Evolutionary conservation across 2,113 vertebrate genomes (phyloP).

Genomic region (Chloropsis cyanopogon): DNA sequence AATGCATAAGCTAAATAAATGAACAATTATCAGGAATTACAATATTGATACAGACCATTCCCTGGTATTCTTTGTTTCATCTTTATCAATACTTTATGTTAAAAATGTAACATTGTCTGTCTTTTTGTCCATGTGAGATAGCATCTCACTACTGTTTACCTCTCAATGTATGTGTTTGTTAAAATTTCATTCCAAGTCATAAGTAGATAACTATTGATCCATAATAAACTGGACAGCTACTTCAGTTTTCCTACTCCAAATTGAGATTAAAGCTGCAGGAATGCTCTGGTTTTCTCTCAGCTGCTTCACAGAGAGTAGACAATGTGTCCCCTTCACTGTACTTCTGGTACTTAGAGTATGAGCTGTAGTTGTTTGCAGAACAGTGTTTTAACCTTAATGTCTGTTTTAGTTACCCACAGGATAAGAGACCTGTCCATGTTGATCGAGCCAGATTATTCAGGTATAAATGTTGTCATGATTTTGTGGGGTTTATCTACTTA

Average conservation of each 20-base stretch:
- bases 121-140: neutral
- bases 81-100: neutral
- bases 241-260: neutral
- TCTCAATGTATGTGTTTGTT: neutral
- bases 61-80: neutral
- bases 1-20: neutral
- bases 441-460: conserved; percentile 88
- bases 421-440: conserved; percentile 88
- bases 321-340: neutral
- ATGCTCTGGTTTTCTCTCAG: neutral
- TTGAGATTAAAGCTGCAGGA: neutral
- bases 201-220: neutral
- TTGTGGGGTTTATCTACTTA: neutral
- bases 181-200: neutral
- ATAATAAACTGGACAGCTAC: neutral
- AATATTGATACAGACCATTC: neutral
- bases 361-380: neutral
- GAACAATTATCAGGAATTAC: neutral
- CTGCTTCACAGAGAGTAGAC: neutral
- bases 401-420: conserved; percentile 89
- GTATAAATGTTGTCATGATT: conserved; percentile 62
- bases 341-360: neutral
- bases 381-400: neutral
- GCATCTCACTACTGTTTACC: neutral
- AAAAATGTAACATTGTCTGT: neutral